These are phyloP conservation scores for Isichthys henryi DNA, from an alignment of 2,113 vertebrate genomes.

Conservation along the genomic window DNA sequence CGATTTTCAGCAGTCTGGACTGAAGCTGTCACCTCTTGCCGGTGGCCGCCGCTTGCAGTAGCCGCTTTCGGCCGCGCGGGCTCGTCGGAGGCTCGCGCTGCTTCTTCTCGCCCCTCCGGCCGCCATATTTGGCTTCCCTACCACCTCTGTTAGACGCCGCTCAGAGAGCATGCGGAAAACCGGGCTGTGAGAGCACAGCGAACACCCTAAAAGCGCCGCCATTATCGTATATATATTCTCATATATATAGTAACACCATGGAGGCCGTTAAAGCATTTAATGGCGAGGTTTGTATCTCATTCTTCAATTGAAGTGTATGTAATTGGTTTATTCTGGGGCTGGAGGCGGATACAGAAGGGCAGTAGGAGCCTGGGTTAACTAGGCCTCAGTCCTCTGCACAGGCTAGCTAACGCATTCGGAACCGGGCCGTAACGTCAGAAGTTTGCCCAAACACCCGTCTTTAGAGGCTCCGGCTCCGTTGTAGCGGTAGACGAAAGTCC, in stretches of 20 bases:
- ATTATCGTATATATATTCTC: conserved; percentile 16
- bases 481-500: neutral
- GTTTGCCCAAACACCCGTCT: neutral
- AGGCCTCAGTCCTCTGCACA: conserved; percentile 8
- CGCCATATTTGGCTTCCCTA: conserved; percentile 67
- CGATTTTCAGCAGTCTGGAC: neutral
- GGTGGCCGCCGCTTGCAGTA: neutral
- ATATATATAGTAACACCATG: conserved; percentile 45
- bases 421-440: neutral
- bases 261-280: conserved; percentile 75
- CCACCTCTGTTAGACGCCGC: conserved; percentile 48
- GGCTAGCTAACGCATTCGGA: neutral
- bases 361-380: neutral
- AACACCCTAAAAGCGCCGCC: conserved; percentile 28
- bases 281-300: conserved; percentile 63
- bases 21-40: neutral
- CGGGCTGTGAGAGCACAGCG: conserved; percentile 41
- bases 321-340: neutral
- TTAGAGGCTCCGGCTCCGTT: neutral
- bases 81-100: conserved; percentile 29
- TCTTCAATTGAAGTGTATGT: neutral
- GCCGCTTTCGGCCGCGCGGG: conserved; percentile 30
- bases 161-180: conserved; percentile 52
- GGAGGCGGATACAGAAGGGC: neutral
- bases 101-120: conserved; percentile 34